A percentile compares a stretch with the other conserved stretches of the same genome.
Conservation (phyloP, 2,888 invertebrate species). For the Clepsis dumicolana region DNA sequence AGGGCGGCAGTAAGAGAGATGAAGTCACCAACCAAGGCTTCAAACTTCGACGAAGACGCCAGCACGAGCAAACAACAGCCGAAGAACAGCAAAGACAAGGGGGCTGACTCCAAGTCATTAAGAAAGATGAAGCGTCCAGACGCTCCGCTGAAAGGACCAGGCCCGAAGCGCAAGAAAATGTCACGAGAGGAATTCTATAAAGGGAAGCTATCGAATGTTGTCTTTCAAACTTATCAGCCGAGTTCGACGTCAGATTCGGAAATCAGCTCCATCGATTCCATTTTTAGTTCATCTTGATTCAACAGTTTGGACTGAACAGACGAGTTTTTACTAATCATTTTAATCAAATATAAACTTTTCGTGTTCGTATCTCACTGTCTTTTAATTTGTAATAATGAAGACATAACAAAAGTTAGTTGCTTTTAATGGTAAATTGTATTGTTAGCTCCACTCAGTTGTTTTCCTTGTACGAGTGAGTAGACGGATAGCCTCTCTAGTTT, state of each 20-base stretch:
- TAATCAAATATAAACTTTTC: neutral
- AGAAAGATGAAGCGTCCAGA: neutral
- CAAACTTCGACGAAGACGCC: conserved; percentile 19
- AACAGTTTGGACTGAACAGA: too few species aligned
- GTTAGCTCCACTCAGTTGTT: too few species aligned
- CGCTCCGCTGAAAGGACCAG: neutral
- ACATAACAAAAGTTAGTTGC: too few species aligned
- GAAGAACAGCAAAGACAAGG: neutral
- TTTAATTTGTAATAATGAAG: too few species aligned
- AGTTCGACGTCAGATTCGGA: neutral
- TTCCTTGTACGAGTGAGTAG: too few species aligned
- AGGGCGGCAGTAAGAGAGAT: conserved; percentile 63
- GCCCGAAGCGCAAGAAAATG: neutral
- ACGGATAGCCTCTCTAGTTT: too few species aligned
- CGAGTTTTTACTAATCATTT: neutral
- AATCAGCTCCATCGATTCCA: neutral
- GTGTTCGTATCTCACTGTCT: neutral
- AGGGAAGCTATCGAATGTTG: neutral
- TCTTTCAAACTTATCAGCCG: neutral
- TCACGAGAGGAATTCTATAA: neutral
- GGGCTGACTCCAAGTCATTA: neutral
- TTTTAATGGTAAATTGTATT: too few species aligned
- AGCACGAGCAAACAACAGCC: neutral
- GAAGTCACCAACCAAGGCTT: conserved; percentile 35
- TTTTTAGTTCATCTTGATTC: neutral